These are phyloP conservation scores for Proteles cristata DNA, from an alignment of 2,113 vertebrate species.

Conservation along the genomic window DNA sequence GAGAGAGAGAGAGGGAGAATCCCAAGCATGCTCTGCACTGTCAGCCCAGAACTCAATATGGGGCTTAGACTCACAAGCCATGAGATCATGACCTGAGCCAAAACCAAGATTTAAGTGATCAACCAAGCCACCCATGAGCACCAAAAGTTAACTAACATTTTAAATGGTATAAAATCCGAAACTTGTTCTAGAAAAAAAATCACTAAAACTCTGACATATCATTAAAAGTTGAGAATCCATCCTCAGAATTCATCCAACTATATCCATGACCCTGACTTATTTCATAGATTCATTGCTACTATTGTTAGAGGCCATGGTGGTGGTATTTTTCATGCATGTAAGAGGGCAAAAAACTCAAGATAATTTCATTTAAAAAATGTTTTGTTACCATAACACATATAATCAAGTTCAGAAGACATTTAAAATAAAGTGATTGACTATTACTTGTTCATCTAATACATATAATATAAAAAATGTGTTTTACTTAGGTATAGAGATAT, in stretches of 20 bases:
- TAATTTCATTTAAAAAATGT: not conserved
- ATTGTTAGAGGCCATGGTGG: not conserved
- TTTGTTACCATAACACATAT: not conserved
- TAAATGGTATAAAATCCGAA: not conserved
- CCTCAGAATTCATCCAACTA: not conserved
- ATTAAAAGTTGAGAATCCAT: not conserved
- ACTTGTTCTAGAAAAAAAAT: not conserved
- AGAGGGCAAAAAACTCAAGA: not conserved
- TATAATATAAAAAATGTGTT: not conserved
- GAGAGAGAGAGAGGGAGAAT: too few relatives aligned
- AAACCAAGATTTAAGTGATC: too few relatives aligned
- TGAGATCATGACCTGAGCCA: too few relatives aligned
- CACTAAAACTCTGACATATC: not conserved
- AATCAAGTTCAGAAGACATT: not conserved
- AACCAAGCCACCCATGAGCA: too few relatives aligned
- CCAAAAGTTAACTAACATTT: constrained; percentile 2
- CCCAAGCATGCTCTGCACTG: too few relatives aligned
- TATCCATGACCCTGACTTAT: not conserved
- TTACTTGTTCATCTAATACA: not conserved
- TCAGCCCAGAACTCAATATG: too few relatives aligned
- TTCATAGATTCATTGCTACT: not conserved
- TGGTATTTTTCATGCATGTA: not conserved
- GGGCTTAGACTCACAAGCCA: too few relatives aligned
- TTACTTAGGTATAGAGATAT: not conserved
- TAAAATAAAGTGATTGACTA: not conserved